These are phyloP conservation scores for Beaufortia kweichowensis DNA, from an alignment of 2,113 vertebrate genomes.

Conservation along the genomic window DNA sequence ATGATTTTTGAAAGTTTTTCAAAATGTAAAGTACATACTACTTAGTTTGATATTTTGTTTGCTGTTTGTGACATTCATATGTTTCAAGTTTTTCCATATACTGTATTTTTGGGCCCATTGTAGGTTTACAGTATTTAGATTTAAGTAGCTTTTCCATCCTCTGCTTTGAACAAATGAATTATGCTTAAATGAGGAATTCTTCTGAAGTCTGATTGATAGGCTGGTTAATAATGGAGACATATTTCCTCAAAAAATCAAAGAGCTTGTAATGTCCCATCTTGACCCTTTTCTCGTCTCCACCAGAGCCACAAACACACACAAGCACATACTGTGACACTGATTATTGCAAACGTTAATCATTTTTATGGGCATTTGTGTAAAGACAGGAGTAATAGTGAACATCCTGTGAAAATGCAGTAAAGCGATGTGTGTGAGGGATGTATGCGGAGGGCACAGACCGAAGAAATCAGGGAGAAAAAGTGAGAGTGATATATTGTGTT, in stretches of 20 bases:
- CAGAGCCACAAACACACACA: slow-evolving; percentile 9
- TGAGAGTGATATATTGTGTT: slow-evolving; percentile 59
- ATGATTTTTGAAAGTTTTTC: too few relatives aligned
- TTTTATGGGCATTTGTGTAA: slow-evolving; percentile 79
- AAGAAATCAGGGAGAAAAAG: slow-evolving; percentile 56
- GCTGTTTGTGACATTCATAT: too few relatives aligned
- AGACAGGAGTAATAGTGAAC: slow-evolving; percentile 68
- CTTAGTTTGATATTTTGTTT: too few relatives aligned
- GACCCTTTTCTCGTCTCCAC: slow-evolving; percentile 19
- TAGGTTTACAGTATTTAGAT: too few relatives aligned
- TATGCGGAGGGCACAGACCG: slow-evolving; percentile 47
- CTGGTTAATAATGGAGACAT: slow-evolving; percentile 6
- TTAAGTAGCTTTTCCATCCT: neutral
- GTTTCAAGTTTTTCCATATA: too few relatives aligned
- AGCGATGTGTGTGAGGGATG: slow-evolving; percentile 57
- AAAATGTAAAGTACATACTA: too few relatives aligned
- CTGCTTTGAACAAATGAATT: neutral
- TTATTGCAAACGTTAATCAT: slow-evolving; percentile 75
- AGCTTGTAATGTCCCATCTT: slow-evolving; percentile 7
- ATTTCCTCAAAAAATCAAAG: slow-evolving; percentile 31
- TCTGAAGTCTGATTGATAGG: neutral
- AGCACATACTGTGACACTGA: slow-evolving; percentile 69
- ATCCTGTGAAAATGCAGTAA: slow-evolving; percentile 68
- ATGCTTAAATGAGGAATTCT: slow-evolving; percentile 6
- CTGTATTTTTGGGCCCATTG: too few relatives aligned